Evolutionary conservation across 2,797 vertebrate species (phyloP).

Genomic region (Alosa sapidissima): DNA sequence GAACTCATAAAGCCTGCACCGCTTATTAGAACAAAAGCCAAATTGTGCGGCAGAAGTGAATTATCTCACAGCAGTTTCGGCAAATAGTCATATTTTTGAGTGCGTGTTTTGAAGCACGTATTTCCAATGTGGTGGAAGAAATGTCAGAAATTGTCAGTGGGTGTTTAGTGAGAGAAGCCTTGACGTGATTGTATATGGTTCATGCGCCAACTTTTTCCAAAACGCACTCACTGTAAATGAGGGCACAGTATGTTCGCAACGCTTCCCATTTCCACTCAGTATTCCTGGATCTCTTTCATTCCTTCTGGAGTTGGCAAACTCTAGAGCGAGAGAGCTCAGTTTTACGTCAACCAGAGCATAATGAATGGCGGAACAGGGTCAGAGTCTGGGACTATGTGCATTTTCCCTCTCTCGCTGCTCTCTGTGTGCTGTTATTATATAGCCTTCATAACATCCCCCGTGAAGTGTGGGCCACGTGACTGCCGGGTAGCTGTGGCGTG

Average conservation of each 20-base stretch:
- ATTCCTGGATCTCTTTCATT: constrained; percentile 16
- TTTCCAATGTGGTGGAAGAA: background rate
- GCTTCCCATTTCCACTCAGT: background rate
- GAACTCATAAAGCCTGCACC: background rate
- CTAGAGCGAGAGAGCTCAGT: background rate
- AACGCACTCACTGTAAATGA: background rate
- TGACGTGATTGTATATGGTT: background rate
- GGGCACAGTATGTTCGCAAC: background rate
- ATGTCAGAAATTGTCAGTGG: background rate
- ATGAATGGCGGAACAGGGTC: constrained; percentile 1
- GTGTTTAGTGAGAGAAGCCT: background rate
- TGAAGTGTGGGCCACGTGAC: background rate
- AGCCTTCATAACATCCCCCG: background rate
- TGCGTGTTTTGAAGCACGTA: background rate
- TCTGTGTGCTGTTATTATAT: background rate
- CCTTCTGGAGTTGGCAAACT: background rate
- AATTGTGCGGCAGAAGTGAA: background rate
- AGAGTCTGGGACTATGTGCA: background rate
- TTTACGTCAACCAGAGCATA: background rate
- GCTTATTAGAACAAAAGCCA: constrained; percentile 9
- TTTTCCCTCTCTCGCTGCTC: background rate
- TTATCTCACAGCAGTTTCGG: background rate
- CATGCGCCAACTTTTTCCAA: background rate
- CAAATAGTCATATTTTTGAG: background rate
- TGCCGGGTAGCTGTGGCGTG: constrained; percentile 23